Evolutionary conservation across 2,113 vertebrate species (phyloP), one percentile per base, ranked within the genome.

Genomic region (human (Homo sapiens)): DNA sequence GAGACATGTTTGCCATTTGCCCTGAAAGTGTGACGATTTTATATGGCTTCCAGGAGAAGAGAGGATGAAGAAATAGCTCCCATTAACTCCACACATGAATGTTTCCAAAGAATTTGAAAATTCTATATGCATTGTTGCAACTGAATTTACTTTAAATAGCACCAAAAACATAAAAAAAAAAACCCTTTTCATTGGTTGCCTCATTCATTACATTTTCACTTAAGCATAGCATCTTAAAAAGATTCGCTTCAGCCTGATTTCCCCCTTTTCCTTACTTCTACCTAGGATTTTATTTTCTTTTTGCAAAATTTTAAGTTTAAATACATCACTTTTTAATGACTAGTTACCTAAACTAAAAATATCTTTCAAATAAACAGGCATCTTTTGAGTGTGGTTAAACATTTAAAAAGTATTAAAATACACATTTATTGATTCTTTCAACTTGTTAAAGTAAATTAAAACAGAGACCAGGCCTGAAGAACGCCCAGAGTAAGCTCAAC

Each of bases 71-170:
- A 95, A 96, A 83, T 32, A 70, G 73, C 16, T 10, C 55, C 23
- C 16, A 79, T 61, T 88, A 88, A 85, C 88, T 89, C 40, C 75
- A 81, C 75, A 80, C 6, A 11, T 66, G n/a, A 80, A 79, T 72
- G 57, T 84, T 96, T 45, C 80, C 90, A 75, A 93, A 92, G 40
- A 14, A 75, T 72, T 96, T 79, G 81, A 82, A 88, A 97, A 96
- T 85, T 96, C 55, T 96, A 12, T 57, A 61, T 48, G 13, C 52
- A n/a, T 59, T 68, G 40, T 96, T 96, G 35, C 80, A 92, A 90
- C 4, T 22, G 0, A n/a, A 72, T 89, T 96, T 96, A 84, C 96
- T 97, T 97, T 84, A 81, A 79, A 70, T 66, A 81, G 64, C 3
- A 13, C 43, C 11, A 61, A 52, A 92, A 87, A 64, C 23, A 50